Conservation (phyloP, 2,113 vertebrate species). For the Nothocercus nigrocapillus region DNA sequence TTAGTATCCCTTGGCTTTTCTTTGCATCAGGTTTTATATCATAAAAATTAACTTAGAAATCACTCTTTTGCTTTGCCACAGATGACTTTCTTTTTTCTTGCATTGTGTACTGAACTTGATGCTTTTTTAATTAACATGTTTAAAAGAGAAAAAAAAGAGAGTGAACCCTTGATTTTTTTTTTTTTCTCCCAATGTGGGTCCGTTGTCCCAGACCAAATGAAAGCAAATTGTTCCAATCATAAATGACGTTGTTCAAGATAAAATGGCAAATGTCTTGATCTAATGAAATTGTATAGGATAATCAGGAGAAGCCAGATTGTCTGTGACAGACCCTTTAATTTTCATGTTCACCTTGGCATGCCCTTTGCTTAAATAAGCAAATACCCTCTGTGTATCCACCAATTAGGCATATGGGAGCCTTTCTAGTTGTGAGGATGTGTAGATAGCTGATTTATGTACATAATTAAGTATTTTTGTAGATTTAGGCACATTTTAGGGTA, state of each 20-base stretch:
- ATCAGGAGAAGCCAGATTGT: background rate
- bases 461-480: background rate
- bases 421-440: background rate
- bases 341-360: background rate
- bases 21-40: background rate
- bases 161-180: background rate
- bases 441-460: background rate
- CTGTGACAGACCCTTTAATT: background rate
- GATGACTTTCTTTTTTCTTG: background rate
- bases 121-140: background rate
- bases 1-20: background rate
- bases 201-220: background rate
- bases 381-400: background rate
- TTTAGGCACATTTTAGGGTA: background rate
- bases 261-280: background rate
- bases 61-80: background rate
- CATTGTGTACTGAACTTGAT: background rate
- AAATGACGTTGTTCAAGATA: background rate
- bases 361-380: background rate
- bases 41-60: conserved; percentile 31
- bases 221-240: background rate
- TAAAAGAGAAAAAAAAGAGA: background rate
- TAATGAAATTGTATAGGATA: background rate
- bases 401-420: background rate
- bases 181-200: background rate